Conservation (phyloP, 2,797 vertebrate species). For the Fringilla coelebs region DNA sequence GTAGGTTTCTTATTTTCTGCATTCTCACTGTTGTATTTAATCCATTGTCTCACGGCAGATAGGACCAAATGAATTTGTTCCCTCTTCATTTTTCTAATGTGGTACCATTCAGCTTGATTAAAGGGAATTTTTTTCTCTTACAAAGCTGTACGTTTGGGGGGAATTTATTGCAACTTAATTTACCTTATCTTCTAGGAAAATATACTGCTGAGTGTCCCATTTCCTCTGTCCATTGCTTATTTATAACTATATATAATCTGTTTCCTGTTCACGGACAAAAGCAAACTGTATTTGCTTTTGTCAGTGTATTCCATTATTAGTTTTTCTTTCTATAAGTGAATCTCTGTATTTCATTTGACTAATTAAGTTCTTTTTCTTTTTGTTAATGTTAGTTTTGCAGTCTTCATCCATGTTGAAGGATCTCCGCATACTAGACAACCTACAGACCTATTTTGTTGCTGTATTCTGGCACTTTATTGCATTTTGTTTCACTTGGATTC, state of each 20-base stretch:
- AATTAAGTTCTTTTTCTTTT: not conserved
- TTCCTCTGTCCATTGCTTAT: not conserved
- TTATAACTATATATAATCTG: not conserved
- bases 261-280: not conserved
- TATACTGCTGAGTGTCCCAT: not conserved
- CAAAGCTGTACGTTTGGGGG: not conserved
- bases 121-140: not conserved
- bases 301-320: not conserved
- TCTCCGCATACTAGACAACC: not conserved
- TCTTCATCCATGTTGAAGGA: not conserved
- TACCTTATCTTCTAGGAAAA: slow-evolving; percentile 10
- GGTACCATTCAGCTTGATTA: not conserved
- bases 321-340: not conserved
- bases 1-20: not conserved
- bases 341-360: not conserved
- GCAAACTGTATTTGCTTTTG: not conserved
- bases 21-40: not conserved
- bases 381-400: not conserved
- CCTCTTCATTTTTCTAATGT: not conserved
- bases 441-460: not conserved
- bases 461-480: not conserved
- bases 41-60: not conserved
- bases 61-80: not conserved
- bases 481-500: not conserved
- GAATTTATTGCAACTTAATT: slow-evolving; percentile 27